These are phyloP conservation scores for Eupithecia exiguata DNA, from an alignment of 2,888 invertebrate species.

Conservation along the genomic window DNA sequence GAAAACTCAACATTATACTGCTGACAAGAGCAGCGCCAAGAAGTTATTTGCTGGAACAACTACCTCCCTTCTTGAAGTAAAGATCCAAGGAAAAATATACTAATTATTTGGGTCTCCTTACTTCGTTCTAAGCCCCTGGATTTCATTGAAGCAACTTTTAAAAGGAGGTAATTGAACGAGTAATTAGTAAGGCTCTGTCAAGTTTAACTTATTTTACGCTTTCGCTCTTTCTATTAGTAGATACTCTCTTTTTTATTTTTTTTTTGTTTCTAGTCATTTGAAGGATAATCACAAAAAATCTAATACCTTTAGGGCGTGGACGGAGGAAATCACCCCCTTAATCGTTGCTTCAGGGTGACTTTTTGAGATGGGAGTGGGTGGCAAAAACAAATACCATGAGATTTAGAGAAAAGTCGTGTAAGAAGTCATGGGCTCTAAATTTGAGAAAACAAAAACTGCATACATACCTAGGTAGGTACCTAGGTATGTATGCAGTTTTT, in stretches of 20 bases:
- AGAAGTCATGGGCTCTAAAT: too few species aligned
- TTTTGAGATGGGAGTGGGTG: too few species aligned
- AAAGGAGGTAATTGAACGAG: slow-evolving; percentile 52
- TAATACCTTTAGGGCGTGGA: too few species aligned
- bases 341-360: too few species aligned
- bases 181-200: slow-evolving; percentile 46
- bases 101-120: slow-evolving; percentile 48
- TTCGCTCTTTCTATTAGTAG: slow-evolving; percentile 13
- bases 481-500: too few species aligned
- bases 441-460: too few species aligned
- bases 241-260: slow-evolving; percentile 1
- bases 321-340: too few species aligned
- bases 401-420: too few species aligned
- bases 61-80: neutral
- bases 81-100: slow-evolving; percentile 35
- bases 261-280: neutral
- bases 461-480: too few species aligned
- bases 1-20: neutral
- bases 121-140: slow-evolving; percentile 37
- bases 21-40: neutral
- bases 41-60: slow-evolving; percentile 12
- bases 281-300: neutral
- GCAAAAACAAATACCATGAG: too few species aligned
- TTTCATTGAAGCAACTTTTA: slow-evolving; percentile 42
- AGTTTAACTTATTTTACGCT: slow-evolving; percentile 28